Evolutionary conservation across 1,140 invertebrate species (phyloP), one percentile per base, ranked within the genome.

Genomic region (Ditylenchus dipsaci): DNA sequence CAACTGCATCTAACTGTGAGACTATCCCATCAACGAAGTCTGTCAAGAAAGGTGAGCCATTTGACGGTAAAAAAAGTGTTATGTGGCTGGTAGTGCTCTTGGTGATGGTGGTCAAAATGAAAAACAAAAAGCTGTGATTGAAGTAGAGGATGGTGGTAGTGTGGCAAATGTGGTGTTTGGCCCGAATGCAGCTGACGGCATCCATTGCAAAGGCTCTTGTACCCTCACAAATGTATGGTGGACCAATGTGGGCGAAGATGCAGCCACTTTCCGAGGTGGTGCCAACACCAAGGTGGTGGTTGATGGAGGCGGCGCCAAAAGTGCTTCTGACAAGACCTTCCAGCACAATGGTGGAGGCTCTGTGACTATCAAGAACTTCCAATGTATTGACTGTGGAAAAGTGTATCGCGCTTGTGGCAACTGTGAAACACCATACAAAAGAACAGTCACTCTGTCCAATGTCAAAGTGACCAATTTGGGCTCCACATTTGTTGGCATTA

Each of bases 251-350:
- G 64, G 64, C 11, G 64, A 66, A 27, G 64, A 66, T 27, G 64
- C 63, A 21, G 62, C 64, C 21, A 66, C 64, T 15, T 66, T 66
- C 53, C 64, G 64, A 17, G 64, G 64, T n/a, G 64, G 64, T 23
- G 63, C 58, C n/a, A n/a, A n/a, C n/a, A n/a, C n/a, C n/a, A n/a
- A n/a, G n/a, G n/a, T n/a, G n/a, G n/a, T n/a, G n/a, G n/a, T n/a
- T n/a, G n/a, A n/a, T n/a, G n/a, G n/a, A n/a, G n/a, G n/a, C n/a
- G n/a, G n/a, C n/a, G n/a, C n/a, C 15, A 1, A 63, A 29, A 17
- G 21, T 9, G 63, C 63, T 23, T 1, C 13, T n/a, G 63, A 65
- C 43, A 65, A 65, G 42, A 45, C 56, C 33, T 65, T 66, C 53
- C 64, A 66, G 13, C 1, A 53, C 38, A 64, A 66, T 27, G 64